Evolutionary conservation across 2,888 invertebrate species (phyloP).

Genomic region (Epirrhoe alternata): DNA sequence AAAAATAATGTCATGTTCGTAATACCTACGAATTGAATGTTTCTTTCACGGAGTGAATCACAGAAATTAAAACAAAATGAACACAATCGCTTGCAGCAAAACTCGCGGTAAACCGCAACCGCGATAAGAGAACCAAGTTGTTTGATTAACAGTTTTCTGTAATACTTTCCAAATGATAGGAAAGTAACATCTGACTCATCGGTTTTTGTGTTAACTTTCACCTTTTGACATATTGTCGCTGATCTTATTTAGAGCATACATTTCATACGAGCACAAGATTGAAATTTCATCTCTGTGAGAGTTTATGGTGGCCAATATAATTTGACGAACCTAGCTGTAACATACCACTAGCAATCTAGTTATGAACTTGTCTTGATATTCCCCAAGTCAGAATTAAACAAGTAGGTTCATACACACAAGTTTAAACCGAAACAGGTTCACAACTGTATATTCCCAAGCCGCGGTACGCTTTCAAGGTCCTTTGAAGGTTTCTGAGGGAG

Average conservation of each 20-base stretch:
- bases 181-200: conserved; percentile 54
- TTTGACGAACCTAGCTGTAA: no score
- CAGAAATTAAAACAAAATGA: conserved; percentile 29
- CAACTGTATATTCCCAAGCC: no score
- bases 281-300: no score
- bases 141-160: conserved; percentile 57
- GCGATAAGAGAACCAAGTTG: conserved; percentile 51
- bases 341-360: no score
- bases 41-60: conserved; percentile 18
- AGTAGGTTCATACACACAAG: no score
- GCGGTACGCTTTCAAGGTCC: no score
- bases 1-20: neutral
- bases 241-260: conserved; percentile 49
- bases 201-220: conserved; percentile 56
- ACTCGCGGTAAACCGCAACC: conserved; percentile 50
- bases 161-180: conserved; percentile 60
- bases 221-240: conserved; percentile 56
- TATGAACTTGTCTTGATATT: no score
- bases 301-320: no score
- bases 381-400: no score
- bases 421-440: no score
- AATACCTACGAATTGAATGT: conserved; percentile 2
- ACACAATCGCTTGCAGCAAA: conserved; percentile 32
- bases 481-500: no score
- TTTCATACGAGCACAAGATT: conserved; percentile 1